Base-by-base conservation (phyloP, 2,888 invertebrate species). In the Tetrapedia diversipes region DNA sequence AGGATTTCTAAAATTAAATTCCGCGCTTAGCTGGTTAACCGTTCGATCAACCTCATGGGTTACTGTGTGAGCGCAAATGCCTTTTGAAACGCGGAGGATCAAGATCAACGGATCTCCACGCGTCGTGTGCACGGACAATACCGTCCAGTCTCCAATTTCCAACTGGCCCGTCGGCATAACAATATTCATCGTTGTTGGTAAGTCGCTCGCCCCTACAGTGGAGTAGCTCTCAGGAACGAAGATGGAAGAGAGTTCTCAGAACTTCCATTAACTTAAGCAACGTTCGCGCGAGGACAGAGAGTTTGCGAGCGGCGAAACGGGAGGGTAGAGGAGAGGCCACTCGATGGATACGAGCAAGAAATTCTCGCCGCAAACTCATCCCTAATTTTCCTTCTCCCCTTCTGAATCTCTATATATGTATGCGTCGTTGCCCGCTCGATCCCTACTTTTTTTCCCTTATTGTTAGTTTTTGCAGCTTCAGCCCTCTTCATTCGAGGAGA, bases 231-330 rank as follows among this genome's bases (percentile, higher is more conserved):
- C 71, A 54, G 61, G 57, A 79, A 79, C 78, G 78, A 78, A 79
- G 78, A 79, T 73, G 72, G 79, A 79, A 68, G 79, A 78, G 79
- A 79, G 79, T 78, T 79, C 78, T 56, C 56, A 64, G 56, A 78
- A 78, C 60, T 79, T 79, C 68, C 79, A 79, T 79, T 79, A 79
- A 79, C 68, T 78, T 78, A 78, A 79, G 73, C 68, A 60, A 65
- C 61, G 59, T 70, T 72, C 56, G 74, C 74, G 37, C 56, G 63
- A 14, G 51, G 57, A 39, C 54, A 63, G 29, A 64, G 51, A 61
- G 73, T 22, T 22, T 16, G 45, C 10, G 8, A 45, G 29, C 11
- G 27, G 4, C 16, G 29, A 24, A 24, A 6, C 3, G 54, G 22
- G 54, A 34, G 24, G 29, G 32, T 34, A 3, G 2, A 34, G 34